Base-by-base conservation (phyloP, 2,113 vertebrate genomes). In the Mystacornis crossleyi region DNA sequence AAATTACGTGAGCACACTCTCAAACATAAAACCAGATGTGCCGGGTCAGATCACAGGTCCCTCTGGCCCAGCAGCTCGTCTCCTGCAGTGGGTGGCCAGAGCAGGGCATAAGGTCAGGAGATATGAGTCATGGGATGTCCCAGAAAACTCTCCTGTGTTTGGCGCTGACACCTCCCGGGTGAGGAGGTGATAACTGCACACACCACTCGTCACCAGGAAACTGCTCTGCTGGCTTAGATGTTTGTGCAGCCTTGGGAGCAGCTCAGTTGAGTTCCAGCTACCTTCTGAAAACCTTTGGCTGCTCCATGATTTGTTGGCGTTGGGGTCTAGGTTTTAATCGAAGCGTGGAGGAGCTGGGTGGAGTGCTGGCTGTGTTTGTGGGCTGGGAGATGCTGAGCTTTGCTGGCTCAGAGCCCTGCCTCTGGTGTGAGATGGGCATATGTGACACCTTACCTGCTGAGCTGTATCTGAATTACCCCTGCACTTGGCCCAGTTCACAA, bases 21-120 rank as follows among this genome's bases (percentile, higher is more conserved):
- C 73, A 75, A 91, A 88, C 53, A n/a, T 75, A 79, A 93, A 94
- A 94, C 74, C 90, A 94, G 84, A 94, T 74, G 90, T 95, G 73
- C 77, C 3, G 84, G 64, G 87, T 86, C 65, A 78, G 61, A 89
- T 87, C 65, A 28, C 61, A 77, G 67, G 60, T 84, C 81, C 79
- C 51, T 84, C 29, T 2, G 47, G 67, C 20, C 69, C 47, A 43
- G 60, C 2, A 12, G 83, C n/a, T 54, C 0, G 1, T 87, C 87
- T 93, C 81, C 77, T 84, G 64, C 4, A 12, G 85, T 55, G 81
- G 66, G 88, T 94, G 90, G 90, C 81, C 15, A 0, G 62, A 91
- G 78, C 47, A 82, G 70, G 70, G 53, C 55, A 45, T 10, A 25
- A 72, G 83, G 75, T 64, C 67, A 77, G 79, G 53, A 90, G 85